These are phyloP conservation scores for Acanthosoma haemorrhoidale DNA, from an alignment of 2,888 invertebrate genomes.

Conservation along the genomic window DNA sequence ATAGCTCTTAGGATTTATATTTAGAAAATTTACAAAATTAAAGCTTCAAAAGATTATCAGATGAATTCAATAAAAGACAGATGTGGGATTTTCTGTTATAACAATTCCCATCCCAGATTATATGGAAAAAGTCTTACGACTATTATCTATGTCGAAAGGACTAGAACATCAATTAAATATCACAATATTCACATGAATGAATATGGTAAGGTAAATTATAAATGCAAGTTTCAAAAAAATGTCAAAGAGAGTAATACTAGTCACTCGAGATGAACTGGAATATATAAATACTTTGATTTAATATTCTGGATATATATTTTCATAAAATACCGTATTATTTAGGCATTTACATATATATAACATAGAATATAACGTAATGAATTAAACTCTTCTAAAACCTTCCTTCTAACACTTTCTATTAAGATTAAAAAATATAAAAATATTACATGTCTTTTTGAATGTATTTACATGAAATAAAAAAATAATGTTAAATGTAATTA, in stretches of 20 bases:
- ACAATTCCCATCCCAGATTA: background rate
- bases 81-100: background rate
- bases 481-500: conserved; percentile 30
- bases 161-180: conserved; percentile 30
- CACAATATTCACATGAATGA: conserved; percentile 27
- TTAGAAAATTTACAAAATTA: background rate
- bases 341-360: background rate
- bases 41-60: conserved; percentile 1
- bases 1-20: background rate
- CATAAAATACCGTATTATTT: background rate
- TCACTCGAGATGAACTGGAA: conserved; percentile 3
- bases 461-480: conserved; percentile 29
- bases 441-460: conserved; percentile 28
- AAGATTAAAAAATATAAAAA: conserved; percentile 29
- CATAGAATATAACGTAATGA: conserved; percentile 9
- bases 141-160: conserved; percentile 26
- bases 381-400: background rate
- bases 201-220: conserved; percentile 25
- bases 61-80: background rate
- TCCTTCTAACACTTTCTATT: background rate
- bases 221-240: conserved; percentile 21
- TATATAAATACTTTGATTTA: conserved; percentile 22
- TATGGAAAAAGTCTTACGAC: conserved; percentile 10
- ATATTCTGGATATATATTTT: conserved; percentile 12
- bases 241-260: conserved; percentile 5